phyloP scores from a whole-genome alignment of 2,888 invertebrate species.

The Leptodirus hochenwartii region DNA sequence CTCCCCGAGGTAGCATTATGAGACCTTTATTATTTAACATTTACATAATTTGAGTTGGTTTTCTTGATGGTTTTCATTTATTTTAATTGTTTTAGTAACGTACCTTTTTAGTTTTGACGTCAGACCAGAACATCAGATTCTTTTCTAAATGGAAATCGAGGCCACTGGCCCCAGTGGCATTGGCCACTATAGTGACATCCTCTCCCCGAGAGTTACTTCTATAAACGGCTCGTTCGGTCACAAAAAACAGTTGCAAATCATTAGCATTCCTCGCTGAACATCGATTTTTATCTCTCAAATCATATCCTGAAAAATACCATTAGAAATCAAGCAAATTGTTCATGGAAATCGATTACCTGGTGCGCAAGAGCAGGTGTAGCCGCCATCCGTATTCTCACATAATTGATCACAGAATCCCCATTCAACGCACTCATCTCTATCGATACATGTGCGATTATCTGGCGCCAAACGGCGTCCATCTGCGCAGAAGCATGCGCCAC shows the following conservation, averaged over 20 bases:
- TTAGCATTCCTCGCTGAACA: conserved; percentile 44
- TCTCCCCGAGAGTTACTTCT: conserved; percentile 50
- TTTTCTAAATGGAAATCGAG: conserved; percentile 65
- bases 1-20: too few species aligned
- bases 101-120: conserved; percentile 71
- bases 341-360: conserved; percentile 26
- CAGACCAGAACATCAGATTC: conserved; percentile 76
- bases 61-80: neutral
- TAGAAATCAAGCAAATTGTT: neutral
- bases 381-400: conserved; percentile 74
- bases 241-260: conserved; percentile 43
- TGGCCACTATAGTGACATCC: conserved; percentile 45
- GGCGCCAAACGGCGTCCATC: conserved; percentile 66
- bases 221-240: conserved; percentile 52
- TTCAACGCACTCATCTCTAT: conserved; percentile 80
- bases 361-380: conserved; percentile 71
- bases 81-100: conserved; percentile 9
- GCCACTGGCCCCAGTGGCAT: conserved; percentile 71
- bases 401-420: conserved; percentile 93
- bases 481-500: conserved; percentile 81
- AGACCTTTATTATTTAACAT: too few species aligned
- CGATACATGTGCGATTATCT: conserved; percentile 74
- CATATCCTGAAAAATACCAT: conserved; percentile 17
- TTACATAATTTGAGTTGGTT: neutral
- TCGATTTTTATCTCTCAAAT: conserved; percentile 31